Percentiles rank a stretch among this genome's conserved stretches.
These are phyloP conservation scores for Urosaurus nigricauda DNA, from an alignment of 2,797 vertebrate species.

Conservation along the genomic window DNA sequence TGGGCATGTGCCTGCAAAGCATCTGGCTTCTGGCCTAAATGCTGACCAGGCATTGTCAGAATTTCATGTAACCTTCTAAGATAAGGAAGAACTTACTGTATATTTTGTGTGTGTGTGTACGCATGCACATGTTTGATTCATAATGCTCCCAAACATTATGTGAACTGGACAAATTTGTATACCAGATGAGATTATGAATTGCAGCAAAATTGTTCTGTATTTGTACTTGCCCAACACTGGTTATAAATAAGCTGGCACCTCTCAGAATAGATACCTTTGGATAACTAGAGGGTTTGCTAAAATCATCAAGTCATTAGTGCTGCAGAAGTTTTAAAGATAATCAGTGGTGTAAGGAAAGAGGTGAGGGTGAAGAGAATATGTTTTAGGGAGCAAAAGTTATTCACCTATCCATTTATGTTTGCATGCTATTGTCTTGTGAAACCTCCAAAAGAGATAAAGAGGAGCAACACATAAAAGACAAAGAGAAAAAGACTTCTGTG, in stretches of 20 bases:
- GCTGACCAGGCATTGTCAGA: neutral
- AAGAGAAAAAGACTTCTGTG: neutral
- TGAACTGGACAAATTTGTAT: neutral
- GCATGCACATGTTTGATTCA: neutral
- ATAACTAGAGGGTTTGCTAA: neutral
- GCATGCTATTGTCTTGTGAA: neutral
- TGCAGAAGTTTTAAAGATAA: neutral
- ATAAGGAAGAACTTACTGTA: neutral
- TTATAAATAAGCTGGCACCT: conserved; percentile 10
- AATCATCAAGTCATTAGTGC: neutral
- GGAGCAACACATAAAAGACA: neutral
- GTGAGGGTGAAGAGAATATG: neutral
- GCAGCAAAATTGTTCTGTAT: neutral
- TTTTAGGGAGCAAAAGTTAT: neutral
- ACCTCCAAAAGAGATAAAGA: conserved; percentile 7
- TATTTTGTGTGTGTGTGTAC: neutral
- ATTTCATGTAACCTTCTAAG: conserved; percentile 4
- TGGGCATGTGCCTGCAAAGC: neutral
- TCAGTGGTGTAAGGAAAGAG: neutral
- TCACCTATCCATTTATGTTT: neutral
- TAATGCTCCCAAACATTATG: neutral
- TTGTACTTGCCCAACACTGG: neutral
- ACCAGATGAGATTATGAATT: conserved; percentile 12
- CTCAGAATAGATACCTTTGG: neutral
- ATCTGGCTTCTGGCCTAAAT: neutral